These are phyloP conservation scores for Alectura lathami DNA, from an alignment of 2,113 vertebrate genomes.

Conservation along the genomic window DNA sequence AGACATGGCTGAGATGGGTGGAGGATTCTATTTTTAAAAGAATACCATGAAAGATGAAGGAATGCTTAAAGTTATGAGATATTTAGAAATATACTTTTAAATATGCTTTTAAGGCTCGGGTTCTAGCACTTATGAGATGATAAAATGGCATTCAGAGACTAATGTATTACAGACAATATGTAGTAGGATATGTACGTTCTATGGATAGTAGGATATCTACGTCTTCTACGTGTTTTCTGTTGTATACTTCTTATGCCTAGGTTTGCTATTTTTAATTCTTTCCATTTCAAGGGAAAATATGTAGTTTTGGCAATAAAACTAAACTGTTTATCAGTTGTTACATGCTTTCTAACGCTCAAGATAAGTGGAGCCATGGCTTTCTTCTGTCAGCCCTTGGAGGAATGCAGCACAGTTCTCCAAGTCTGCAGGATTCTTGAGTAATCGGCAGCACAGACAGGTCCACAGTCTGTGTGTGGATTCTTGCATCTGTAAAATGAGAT, in stretches of 20 bases:
- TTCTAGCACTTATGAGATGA: background rate
- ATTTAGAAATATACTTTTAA: background rate
- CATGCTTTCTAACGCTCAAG: background rate
- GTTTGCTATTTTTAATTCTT: background rate
- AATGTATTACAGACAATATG: background rate
- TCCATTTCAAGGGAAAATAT: background rate
- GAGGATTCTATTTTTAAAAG: slow-evolving; percentile 11
- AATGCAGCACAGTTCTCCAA: background rate
- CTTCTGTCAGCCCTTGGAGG: background rate
- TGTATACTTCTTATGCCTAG: background rate
- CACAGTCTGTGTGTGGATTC: background rate
- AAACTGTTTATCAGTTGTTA: background rate
- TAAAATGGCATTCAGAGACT: background rate
- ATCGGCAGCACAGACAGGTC: background rate
- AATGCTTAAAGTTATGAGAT: background rate
- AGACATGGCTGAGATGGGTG: background rate
- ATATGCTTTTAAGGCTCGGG: background rate
- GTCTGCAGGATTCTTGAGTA: background rate
- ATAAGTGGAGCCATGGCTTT: background rate
- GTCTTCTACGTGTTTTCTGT: background rate
- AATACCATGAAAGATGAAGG: background rate
- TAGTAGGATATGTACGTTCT: background rate
- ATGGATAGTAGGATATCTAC: background rate
- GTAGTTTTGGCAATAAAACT: background rate
- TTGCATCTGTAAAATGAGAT: background rate